Percentiles rank a stretch among this genome's conserved stretches.
These are phyloP conservation scores for Yponomeuta plumbellus DNA, from an alignment of 2,888 invertebrate species.

Conservation along the genomic window DNA sequence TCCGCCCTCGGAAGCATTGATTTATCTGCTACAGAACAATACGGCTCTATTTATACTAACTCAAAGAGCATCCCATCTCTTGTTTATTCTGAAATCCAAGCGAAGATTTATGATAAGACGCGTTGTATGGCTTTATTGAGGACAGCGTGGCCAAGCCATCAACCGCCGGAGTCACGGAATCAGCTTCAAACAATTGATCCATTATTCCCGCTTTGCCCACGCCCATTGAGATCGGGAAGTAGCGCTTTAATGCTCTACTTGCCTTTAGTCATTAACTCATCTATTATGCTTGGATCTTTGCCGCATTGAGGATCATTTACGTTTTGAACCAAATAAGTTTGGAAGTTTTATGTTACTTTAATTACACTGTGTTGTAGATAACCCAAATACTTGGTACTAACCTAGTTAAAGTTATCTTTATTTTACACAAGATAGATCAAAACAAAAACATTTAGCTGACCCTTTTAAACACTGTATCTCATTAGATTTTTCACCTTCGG, in stretches of 20 bases:
- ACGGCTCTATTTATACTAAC: neutral
- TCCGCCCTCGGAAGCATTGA: too few species aligned
- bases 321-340: too few species aligned
- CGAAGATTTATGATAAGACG: neutral
- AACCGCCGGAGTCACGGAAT: constrained; percentile 1
- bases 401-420: too few species aligned
- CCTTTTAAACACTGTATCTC: too few species aligned
- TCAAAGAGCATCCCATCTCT: neutral
- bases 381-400: too few species aligned
- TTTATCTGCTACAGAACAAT: neutral
- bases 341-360: too few species aligned
- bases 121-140: constrained; percentile 11
- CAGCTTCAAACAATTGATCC: constrained; percentile 6
- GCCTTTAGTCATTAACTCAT: neutral
- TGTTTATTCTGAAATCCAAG: neutral
- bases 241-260: neutral
- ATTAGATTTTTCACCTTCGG: too few species aligned
- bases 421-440: too few species aligned
- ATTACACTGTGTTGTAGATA: too few species aligned
- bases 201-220: constrained; percentile 10
- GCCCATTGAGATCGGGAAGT: neutral
- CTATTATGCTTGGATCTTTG: neutral
- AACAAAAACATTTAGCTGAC: too few species aligned
- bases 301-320: too few species aligned
- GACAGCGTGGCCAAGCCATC: neutral